Conservation (phyloP, 2,888 invertebrate genomes). For the Calameuta filiformis region DNA sequence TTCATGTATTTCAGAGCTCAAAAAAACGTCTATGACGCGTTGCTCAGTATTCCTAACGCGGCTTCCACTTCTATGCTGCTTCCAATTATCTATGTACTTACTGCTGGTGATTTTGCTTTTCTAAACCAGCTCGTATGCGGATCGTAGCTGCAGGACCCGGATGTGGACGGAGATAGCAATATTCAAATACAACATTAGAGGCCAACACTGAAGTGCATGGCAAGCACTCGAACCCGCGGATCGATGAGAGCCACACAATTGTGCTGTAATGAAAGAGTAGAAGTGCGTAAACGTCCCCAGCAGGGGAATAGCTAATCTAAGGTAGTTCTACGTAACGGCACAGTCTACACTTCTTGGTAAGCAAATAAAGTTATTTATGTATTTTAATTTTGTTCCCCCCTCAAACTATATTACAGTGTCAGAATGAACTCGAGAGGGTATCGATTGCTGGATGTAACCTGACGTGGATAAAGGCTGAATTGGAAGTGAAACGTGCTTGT, state of each 20-base stretch:
- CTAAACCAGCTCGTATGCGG: background rate
- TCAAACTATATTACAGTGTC: background rate
- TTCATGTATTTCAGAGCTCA: background rate
- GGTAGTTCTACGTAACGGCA: background rate
- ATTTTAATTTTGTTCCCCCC: background rate
- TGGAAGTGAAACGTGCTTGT: background rate
- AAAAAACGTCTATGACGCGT: background rate
- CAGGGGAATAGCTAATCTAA: background rate
- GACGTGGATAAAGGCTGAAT: background rate
- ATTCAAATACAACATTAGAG: constrained; percentile 45
- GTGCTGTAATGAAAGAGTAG: constrained; percentile 29
- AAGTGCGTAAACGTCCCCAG: constrained; percentile 7
- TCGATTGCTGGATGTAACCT: background rate
- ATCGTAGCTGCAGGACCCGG: background rate
- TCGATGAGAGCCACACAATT: constrained; percentile 35
- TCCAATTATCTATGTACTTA: constrained; percentile 2
- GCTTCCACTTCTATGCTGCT: constrained; percentile 14
- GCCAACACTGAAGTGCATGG: constrained; percentile 45
- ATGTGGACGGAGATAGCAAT: constrained; percentile 32
- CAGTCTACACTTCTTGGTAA: background rate
- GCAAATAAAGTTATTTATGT: background rate
- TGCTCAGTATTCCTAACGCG: background rate
- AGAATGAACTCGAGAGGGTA: background rate
- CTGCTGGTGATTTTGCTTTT: background rate
- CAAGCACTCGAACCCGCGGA: constrained; percentile 47